Evolutionary conservation across 2,113 vertebrate genomes (phyloP), one percentile per base, ranked within the genome.

Genomic region (Dissostichus mawsoni): DNA sequence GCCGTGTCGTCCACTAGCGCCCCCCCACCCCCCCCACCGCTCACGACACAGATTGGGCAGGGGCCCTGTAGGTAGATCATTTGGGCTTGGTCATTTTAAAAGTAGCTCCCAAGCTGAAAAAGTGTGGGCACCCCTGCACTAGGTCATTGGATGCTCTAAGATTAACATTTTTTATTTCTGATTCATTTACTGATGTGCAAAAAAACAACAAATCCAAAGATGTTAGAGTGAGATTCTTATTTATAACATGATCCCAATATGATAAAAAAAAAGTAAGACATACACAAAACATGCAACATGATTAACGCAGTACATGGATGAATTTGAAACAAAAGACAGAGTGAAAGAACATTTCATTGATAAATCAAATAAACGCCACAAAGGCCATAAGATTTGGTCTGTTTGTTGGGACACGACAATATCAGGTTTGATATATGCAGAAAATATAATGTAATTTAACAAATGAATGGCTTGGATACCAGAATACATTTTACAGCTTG

Each of bases 401-500:
- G 29, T 23, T 36, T 41, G 47, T 41, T 52, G 48, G n/a, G 18
- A 13, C 25, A n/a, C 48, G 8, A 25, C 6, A 25, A 50, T 13
- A 8, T 18, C 11, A 47, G 8, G 0, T 18, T 76, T 41, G 18
- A 23, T 25, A 10, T 10, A 36, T 50, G 33, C 58, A 13, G 62
- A 12, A 7, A 59, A 36, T 25, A 44, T n/a, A 50, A 53, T 45
- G 29, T 45, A 56, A 44, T 1, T 29, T 23, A 14, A 36, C 55
- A 78, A 76, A 79, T 79, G 63, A 79, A 69, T 41, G 20, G 51
- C 64, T 74, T 78, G 65, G 18, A 52, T 53, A 68, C 52, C 72
- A 85, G 36, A 78, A 73, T 78, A 59, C 25, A 66, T 84, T 87
- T 84, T 82, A 87, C 63, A 87, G 80, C 78, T 78, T 72, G 53